Conservation (phyloP, 2,797 vertebrate species). For the Epinephelus awoara region DNA sequence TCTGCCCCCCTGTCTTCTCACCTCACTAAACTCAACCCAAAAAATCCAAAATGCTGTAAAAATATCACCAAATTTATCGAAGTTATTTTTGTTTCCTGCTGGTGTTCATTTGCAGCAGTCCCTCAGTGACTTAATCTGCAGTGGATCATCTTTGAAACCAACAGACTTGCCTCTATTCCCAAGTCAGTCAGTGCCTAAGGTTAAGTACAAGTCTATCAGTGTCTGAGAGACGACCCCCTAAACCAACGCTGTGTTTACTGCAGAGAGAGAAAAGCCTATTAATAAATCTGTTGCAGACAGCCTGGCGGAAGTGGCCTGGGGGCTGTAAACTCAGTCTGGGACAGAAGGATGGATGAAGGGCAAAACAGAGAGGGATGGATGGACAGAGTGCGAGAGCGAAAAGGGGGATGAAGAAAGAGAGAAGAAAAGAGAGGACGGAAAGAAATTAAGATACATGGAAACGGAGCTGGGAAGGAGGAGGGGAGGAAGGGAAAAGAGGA, state of each 20-base stretch:
- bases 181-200: conserved; percentile 41
- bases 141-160: conserved; percentile 29
- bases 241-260: conserved; percentile 76
- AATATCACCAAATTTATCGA: neutral
- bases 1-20: conserved; percentile 1
- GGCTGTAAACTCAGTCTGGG: conserved; percentile 72
- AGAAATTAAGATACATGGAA: conserved; percentile 55
- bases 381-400: conserved; percentile 19
- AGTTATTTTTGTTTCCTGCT: conserved; percentile 12
- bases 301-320: conserved; percentile 77
- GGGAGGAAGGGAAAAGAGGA: conserved; percentile 14
- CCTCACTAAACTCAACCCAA: neutral
- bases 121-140: conserved; percentile 17
- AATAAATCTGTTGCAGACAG: conserved; percentile 80
- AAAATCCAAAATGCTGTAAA: neutral
- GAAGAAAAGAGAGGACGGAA: conserved; percentile 16
- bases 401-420: conserved; percentile 1
- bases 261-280: conserved; percentile 76
- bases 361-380: conserved; percentile 44
- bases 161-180: conserved; percentile 53
- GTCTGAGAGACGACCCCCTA: conserved; percentile 64
- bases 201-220: conserved; percentile 72
- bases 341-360: conserved; percentile 57
- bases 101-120: conserved; percentile 24
- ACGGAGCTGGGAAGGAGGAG: conserved; percentile 23